Conservation (phyloP, 2,113 vertebrate species). For the Sylvietta virens region DNA sequence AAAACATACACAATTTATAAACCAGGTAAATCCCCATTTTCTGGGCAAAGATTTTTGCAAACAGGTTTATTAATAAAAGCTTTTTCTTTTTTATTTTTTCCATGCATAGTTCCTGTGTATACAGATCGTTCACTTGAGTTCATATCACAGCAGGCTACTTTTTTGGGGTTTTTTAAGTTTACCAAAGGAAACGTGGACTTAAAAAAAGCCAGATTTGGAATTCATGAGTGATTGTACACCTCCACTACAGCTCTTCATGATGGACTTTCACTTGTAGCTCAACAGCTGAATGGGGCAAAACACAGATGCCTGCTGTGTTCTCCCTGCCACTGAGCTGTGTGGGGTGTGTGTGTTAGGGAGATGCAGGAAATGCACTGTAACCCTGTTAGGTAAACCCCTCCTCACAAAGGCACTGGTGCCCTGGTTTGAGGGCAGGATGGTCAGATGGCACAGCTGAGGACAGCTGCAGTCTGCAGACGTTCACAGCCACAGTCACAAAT, state of each 20-base stretch:
- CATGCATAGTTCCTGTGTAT: not conserved
- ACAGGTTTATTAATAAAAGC: not conserved
- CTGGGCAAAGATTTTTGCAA: not conserved
- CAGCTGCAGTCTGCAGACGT: no score
- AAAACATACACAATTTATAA: slow-evolving; percentile 84
- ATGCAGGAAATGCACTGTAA: not conserved
- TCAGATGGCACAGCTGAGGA: not conserved
- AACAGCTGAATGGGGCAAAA: not conserved
- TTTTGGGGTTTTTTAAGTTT: not conserved
- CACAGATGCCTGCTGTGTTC: rapidly evolving
- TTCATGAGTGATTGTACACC: not conserved
- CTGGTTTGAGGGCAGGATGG: not conserved
- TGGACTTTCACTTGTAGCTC: not conserved
- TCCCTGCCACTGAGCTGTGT: not conserved
- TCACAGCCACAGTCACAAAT: not conserved
- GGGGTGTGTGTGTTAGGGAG: rapidly evolving
- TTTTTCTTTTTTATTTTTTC: not conserved
- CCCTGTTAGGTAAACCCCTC: not conserved
- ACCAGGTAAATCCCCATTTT: slow-evolving; percentile 68
- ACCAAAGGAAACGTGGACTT: not conserved
- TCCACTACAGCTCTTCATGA: not conserved
- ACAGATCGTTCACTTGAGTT: not conserved
- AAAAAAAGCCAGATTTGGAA: not conserved
- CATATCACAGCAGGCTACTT: not conserved
- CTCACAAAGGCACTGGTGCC: not conserved